Conservation (phyloP, 2,888 invertebrate genomes). For the Lasioglossum malachurum region DNA sequence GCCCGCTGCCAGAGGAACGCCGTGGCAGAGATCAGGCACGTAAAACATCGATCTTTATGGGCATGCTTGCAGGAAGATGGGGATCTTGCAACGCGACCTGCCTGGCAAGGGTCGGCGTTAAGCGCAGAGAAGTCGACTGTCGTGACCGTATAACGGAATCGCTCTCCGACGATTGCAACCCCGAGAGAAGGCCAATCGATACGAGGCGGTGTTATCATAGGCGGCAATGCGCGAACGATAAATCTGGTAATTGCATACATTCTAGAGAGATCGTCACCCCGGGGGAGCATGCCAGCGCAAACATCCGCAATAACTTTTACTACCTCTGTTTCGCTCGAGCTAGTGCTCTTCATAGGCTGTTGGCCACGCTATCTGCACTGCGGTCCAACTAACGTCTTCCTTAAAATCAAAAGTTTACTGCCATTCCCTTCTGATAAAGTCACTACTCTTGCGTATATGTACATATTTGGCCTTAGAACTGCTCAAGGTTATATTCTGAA, state of each 20-base stretch:
- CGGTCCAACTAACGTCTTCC: not conserved
- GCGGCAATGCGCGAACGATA: conserved; percentile 77
- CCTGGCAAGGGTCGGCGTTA: conserved; percentile 74
- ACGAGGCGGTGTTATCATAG: conserved; percentile 79
- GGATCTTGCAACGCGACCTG: conserved; percentile 80
- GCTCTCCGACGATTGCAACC: conserved; percentile 77
- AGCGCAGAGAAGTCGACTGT: conserved; percentile 77
- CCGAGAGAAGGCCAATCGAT: conserved; percentile 76
- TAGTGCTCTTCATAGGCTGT: not conserved
- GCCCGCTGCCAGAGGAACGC: not conserved
- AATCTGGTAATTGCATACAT: conserved; percentile 74
- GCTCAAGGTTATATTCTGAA: not conserved
- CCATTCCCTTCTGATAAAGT: not conserved
- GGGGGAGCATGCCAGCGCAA: not conserved
- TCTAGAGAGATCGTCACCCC: conserved; percentile 2
- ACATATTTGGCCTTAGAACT: too few species aligned
- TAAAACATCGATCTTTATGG: conserved; percentile 28
- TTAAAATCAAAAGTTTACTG: not conserved
- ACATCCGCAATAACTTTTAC: not conserved
- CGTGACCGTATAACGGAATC: conserved; percentile 77
- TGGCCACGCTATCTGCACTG: not conserved
- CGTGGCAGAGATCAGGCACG: not conserved
- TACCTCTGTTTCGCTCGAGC: not conserved
- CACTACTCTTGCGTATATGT: not conserved
- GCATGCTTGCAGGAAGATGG: conserved; percentile 76